phyloP scores from a whole-genome alignment of 2,888 invertebrate genomes.

The Cantharis rufa region DNA sequence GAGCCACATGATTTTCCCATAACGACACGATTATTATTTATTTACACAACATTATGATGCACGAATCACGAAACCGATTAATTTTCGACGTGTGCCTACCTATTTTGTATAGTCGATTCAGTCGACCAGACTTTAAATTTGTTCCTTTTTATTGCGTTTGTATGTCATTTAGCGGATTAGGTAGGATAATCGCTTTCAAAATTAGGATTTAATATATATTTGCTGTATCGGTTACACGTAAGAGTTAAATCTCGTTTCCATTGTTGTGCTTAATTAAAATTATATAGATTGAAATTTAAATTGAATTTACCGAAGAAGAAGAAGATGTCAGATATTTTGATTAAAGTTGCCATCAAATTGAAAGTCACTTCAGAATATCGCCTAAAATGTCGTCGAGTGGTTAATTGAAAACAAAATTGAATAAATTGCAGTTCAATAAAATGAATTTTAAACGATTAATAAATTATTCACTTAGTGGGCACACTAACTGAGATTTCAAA shows the following conservation, averaged over 20 bases:
- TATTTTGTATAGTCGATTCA: not conserved
- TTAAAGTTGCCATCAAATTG: not conserved
- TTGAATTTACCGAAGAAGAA: not conserved
- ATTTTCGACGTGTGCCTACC: not conserved
- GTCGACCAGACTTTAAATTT: not conserved
- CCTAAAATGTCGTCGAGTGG: not conserved
- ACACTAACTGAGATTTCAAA: not conserved
- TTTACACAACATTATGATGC: not conserved
- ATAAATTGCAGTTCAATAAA: not conserved
- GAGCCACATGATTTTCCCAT: not conserved
- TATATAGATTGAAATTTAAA: not conserved
- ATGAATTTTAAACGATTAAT: not conserved
- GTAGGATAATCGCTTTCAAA: not conserved
- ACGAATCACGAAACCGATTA: not conserved
- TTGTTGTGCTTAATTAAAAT: not conserved
- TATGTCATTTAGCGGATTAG: not conserved
- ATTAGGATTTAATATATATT: not conserved
- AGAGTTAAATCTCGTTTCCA: not conserved
- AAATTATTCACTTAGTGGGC: not conserved
- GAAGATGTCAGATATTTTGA: not conserved
- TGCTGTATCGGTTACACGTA: not conserved
- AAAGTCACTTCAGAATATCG: not conserved
- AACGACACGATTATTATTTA: not conserved
- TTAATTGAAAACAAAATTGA: not conserved
- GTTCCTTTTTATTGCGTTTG: not conserved